Conservation (phyloP, 1,140 invertebrate genomes). For the Achatina immaculata region DNA sequence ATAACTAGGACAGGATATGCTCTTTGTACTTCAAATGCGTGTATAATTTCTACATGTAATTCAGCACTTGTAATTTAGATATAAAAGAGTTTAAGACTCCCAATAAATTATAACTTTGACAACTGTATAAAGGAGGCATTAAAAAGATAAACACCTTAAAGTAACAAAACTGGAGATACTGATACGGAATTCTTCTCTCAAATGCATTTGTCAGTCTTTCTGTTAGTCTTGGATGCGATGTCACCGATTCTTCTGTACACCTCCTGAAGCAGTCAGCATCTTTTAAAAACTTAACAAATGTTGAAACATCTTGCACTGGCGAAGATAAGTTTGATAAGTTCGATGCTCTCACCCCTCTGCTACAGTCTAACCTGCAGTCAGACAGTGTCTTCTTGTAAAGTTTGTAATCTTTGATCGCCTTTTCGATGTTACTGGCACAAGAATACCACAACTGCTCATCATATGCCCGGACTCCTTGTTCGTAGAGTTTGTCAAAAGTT, state of each 20-base stretch:
- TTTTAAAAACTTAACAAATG: slow-evolving; percentile 78
- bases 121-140: no score
- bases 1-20: no score
- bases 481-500: slow-evolving; percentile 70
- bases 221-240: slow-evolving; percentile 72
- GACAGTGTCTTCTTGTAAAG: slow-evolving; percentile 70
- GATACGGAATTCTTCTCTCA: slow-evolving; percentile 77
- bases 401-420: slow-evolving; percentile 68
- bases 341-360: slow-evolving; percentile 35
- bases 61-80: no score
- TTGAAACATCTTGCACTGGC: slow-evolving; percentile 73
- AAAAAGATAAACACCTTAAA: slow-evolving; percentile 61
- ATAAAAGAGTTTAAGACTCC: no score
- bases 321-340: slow-evolving; percentile 38
- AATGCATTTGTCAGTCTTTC: slow-evolving; percentile 75
- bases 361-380: slow-evolving; percentile 76
- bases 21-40: no score
- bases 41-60: no score
- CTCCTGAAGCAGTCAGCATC: slow-evolving; percentile 79
- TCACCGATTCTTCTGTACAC: slow-evolving; percentile 75
- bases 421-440: slow-evolving; percentile 78
- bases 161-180: slow-evolving; percentile 76
- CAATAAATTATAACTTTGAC: no score
- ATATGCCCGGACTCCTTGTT: slow-evolving; percentile 78
- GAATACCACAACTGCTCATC: slow-evolving; percentile 78